Base-by-base conservation (phyloP, 2,113 vertebrate genomes). In the Oreochromis spilurus region DNA sequence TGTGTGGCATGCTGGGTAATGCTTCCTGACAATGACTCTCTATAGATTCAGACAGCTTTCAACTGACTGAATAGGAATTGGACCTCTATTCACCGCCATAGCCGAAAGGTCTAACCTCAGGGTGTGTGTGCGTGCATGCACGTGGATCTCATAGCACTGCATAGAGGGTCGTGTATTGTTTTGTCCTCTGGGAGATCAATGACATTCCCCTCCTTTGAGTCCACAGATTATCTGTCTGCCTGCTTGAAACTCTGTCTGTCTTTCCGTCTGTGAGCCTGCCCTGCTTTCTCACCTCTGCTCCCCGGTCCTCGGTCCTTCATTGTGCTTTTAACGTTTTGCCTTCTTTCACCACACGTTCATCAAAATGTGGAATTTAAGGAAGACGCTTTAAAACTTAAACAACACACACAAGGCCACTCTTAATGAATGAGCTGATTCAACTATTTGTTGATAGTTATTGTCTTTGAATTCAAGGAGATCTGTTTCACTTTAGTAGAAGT, bases 141-240 rank as follows among this genome's bases (percentile, higher is more conserved):
- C 36, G 81, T 81, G 83, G 80, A 83, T 84, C 70, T 75, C 24
- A 77, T 77, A 86, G 84, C 83, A 80, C 38, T 91, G 57, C 84
- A 88, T 75, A 89, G 89, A 92, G 86, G 85, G 72, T 84, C 53
- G 54, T 70, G 89, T 83, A 87, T 84, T 83, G 91, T 91, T 89
- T 95, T 94, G 93, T 94, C 92, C 92, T 92, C 85, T 88, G 84
- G 83, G 86, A 95, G 91, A 94, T 95, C 93, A 95, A 95, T 94
- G 91, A 94, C 94, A 94, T 95, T 94, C 92, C 83, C 88, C 16
- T 91, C 88, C 86, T 94, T 93, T 94, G 87, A 94, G 90, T 83
- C 83, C 75, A 82, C 91, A 92, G 89, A 94, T 92, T 92, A 94
- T 95, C 89, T 85, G 90, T 92, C 88, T 91, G 90, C 82, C 84